Base-by-base conservation (phyloP, 2,888 invertebrate species). In the Seira musarum region DNA sequence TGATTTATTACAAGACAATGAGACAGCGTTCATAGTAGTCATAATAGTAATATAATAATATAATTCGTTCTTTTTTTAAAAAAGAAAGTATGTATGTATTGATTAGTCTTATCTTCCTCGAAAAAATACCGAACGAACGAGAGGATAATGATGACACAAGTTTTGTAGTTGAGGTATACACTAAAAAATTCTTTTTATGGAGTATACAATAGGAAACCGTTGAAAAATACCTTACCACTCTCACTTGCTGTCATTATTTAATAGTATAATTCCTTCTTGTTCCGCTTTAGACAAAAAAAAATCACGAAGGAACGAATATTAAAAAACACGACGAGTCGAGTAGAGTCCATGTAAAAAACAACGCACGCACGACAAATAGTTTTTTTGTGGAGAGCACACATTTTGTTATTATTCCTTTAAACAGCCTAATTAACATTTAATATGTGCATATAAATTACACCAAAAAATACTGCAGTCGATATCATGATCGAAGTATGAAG, bases 1-100 rank as follows among this genome's bases (percentile, higher is more conserved):
- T 78, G 72, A 77, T 78, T 78, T 78, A 78, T 78, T 78, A 72
- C 78, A 78, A 71, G 78, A 78, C 64, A 78, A 70, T 77, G 67
- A 70, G 76, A 77, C 70, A 72, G 53, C 78, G 78, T 71, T 46
- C 46, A 67, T 64, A 53, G 57, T 66, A 67, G 66, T 75, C 60
- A 67, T 75, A 30, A 73, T 73, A 19, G 65, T 64, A 64, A 64
- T 19, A 21, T 71, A 63, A 71, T 63, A 71, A 24, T 10, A 57
- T 73, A 71, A 77, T 77, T 77, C 77, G 71, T 66, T 67, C n/a
- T n/a, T n/a, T n/a, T n/a, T 77, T 67, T 21, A 15, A 66, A 78
- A 78, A 78, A 72, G 78, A 78, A 78, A 78, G 78, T 78, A 40
- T 40, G 13, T 40, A 40, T n/a, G 13, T 40, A 78, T 78, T 78